Conservation (phyloP, 2,113 vertebrate genomes). For the Syngnathus scovelli region DNA sequence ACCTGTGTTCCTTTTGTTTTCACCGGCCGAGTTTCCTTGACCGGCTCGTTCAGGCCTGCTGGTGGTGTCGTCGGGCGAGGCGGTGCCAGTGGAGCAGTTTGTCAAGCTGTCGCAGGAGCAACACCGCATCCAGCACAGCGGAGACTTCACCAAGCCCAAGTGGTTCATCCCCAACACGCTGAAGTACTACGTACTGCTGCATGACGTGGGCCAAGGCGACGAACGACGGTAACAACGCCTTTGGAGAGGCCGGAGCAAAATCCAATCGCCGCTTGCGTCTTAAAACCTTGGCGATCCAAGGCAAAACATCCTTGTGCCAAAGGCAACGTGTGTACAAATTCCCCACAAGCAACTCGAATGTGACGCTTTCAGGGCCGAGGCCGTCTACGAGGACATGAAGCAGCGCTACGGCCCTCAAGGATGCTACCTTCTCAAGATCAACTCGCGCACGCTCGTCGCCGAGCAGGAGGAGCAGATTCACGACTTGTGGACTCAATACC, state of each 20-base stretch:
- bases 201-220: conserved; percentile 85
- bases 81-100: conserved; percentile 89
- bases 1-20: not conserved
- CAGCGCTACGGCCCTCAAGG: conserved; percentile 92
- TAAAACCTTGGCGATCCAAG: too few species aligned
- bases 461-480: conserved; percentile 91
- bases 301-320: not conserved
- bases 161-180: conserved; percentile 99
- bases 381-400: conserved; percentile 95
- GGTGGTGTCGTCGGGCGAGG: conserved; percentile 88
- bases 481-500: conserved; percentile 97
- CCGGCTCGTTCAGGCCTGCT: conserved; percentile 79
- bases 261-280: too few species aligned
- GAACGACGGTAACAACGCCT: conserved; percentile 78
- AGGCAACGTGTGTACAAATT: too few species aligned
- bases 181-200: conserved; percentile 94
- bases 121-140: conserved; percentile 93
- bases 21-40: conserved; percentile 41
- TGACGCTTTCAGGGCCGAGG: conserved; percentile 77
- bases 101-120: conserved; percentile 95
- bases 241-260: not conserved
- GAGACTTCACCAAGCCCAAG: conserved; percentile 85
- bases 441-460: conserved; percentile 78
- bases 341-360: too few species aligned
- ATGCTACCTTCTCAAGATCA: conserved; percentile 95